These are phyloP conservation scores for Philaethria dido DNA, from an alignment of 2,888 invertebrate species.

Conservation along the genomic window DNA sequence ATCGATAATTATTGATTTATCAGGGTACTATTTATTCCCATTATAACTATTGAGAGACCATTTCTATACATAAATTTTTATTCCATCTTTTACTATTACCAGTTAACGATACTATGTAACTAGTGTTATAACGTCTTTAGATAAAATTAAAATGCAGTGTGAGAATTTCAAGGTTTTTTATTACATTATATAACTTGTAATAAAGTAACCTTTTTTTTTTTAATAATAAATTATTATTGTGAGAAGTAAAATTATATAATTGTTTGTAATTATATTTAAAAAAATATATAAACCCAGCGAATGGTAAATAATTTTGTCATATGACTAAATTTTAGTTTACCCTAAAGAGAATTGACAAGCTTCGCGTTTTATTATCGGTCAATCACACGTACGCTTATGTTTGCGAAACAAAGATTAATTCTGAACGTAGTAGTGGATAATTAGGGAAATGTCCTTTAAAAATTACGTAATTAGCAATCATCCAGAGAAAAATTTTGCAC, in stretches of 20 bases:
- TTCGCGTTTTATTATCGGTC: slow-evolving; percentile 8
- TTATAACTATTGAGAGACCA: neutral
- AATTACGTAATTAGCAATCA: slow-evolving; percentile 6
- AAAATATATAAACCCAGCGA: neutral
- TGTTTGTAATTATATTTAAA: neutral
- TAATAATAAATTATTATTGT: neutral
- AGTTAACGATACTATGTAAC: neutral
- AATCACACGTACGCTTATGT: slow-evolving; percentile 18
- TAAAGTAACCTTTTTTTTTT: neutral
- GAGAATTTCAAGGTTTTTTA: slow-evolving; percentile 12
- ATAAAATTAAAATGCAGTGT: slow-evolving; percentile 7
- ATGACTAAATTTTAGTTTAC: neutral
- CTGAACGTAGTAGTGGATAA: neutral
- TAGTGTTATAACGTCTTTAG: neutral
- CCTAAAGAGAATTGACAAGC: slow-evolving; percentile 6
- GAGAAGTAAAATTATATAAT: neutral
- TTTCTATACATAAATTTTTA: slow-evolving; percentile 6
- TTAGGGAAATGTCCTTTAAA: slow-evolving; percentile 25
- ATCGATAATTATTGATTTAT: slow-evolving; percentile 20
- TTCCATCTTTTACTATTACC: neutral
- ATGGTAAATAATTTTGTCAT: neutral
- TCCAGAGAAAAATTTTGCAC: no score
- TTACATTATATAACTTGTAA: neutral
- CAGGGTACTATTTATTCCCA: slow-evolving; percentile 4
- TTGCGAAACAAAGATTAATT: slow-evolving; percentile 12